These are phyloP conservation scores for Habroteleia sp. DNA, from an alignment of 2,888 invertebrate species.

Conservation along the genomic window DNA sequence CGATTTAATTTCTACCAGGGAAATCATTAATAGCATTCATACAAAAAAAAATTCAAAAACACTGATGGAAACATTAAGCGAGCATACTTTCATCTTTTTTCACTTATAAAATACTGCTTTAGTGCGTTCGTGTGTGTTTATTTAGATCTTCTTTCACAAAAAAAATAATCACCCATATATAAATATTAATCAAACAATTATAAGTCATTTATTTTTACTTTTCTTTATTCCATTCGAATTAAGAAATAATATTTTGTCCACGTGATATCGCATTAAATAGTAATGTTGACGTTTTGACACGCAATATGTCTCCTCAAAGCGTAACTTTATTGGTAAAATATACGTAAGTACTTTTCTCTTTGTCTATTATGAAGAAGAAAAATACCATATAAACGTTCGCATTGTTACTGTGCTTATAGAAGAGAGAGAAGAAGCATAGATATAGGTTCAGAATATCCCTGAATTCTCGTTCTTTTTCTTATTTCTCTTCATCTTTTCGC, in stretches of 20 bases:
- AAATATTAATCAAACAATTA: constrained; percentile 27
- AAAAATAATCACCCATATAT: constrained; percentile 1
- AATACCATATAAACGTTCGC: constrained; percentile 44
- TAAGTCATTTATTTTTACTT: no score
- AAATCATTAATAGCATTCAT: no score
- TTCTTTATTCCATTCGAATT: constrained; percentile 10
- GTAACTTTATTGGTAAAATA: constrained; percentile 45
- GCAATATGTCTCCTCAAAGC: constrained; percentile 45
- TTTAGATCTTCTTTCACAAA: no score
- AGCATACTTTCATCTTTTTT: no score
- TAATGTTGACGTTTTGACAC: constrained; percentile 40
- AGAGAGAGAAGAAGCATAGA: constrained; percentile 28
- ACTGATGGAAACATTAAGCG: no score
- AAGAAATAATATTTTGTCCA: constrained; percentile 19
- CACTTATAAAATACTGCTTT: no score
- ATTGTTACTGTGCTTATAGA: constrained; percentile 40
- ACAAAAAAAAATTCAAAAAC: no score
- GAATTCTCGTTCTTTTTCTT: constrained; percentile 39
- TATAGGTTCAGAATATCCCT: constrained; percentile 42
- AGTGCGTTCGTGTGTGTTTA: no score
- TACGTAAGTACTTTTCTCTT: constrained; percentile 43
- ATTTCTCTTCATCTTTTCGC: constrained; percentile 32
- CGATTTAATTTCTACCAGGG: no score
- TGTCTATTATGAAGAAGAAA: constrained; percentile 30
- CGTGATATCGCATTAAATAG: constrained; percentile 39